These are phyloP conservation scores for Junonia oenone DNA, from an alignment of 2,888 invertebrate genomes.

Conservation along the genomic window DNA sequence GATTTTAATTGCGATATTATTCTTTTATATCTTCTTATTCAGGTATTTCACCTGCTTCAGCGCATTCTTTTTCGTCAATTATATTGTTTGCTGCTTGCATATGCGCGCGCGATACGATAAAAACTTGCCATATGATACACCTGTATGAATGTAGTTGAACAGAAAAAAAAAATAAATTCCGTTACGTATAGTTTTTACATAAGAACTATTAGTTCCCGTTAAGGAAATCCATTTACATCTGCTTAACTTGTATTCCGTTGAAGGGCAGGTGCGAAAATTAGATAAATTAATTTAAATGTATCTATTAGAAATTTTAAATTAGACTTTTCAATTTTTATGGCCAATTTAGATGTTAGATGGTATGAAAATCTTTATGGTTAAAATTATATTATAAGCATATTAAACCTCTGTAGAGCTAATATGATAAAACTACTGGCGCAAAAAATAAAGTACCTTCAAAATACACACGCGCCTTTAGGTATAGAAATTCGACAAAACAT, in stretches of 20 bases:
- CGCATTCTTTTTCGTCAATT: constrained; percentile 53
- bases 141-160: constrained; percentile 20
- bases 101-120: constrained; percentile 46
- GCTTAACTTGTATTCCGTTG: not conserved
- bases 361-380: too few species aligned
- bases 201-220: not conserved
- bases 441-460: too few species aligned
- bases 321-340: not conserved
- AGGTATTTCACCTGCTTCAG: constrained; percentile 56
- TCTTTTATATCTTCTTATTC: constrained; percentile 40
- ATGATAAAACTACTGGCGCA: too few species aligned
- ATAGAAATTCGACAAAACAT: too few species aligned
- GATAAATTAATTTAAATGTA: not conserved
- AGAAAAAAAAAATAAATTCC: not conserved
- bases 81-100: constrained; percentile 45
- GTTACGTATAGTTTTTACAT: not conserved
- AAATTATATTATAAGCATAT: too few species aligned
- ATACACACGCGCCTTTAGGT: too few species aligned
- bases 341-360: not conserved
- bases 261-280: not conserved
- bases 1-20: constrained; percentile 25
- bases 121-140: constrained; percentile 28
- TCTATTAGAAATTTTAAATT: not conserved
- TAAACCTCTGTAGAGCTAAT: too few species aligned
- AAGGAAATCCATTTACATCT: not conserved